A percentile compares a stretch with the other conserved stretches of the same genome.
Evolutionary conservation across 2,797 vertebrate species (phyloP).

Genomic region (Rhinogobio ventralis): DNA sequence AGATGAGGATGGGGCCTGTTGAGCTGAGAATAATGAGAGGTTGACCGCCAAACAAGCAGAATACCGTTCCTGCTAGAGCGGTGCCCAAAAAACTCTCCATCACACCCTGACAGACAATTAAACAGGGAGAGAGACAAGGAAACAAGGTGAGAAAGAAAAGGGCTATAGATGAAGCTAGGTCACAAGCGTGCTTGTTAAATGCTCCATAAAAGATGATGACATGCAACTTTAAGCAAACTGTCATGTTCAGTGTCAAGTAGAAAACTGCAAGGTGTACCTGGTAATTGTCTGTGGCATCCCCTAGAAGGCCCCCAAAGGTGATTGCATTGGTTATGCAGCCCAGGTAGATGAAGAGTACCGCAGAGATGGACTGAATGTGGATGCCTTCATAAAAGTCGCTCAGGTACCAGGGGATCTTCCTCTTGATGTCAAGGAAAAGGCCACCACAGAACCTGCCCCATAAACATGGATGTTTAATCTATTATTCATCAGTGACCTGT

Average conservation of each 20-base stretch:
- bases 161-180: neutral
- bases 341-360: conserved; percentile 97
- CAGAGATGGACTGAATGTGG: conserved; percentile 96
- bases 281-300: conserved; percentile 96
- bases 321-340: conserved; percentile 98
- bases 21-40: conserved; percentile 99
- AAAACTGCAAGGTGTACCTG: conserved; percentile 78
- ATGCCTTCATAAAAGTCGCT: conserved; percentile 95
- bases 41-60: conserved; percentile 93
- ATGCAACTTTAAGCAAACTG: conserved; percentile 45
- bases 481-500: conserved; percentile 43
- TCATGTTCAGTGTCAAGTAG: conserved; percentile 19
- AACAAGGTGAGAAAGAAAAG: neutral
- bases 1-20: conserved; percentile 98
- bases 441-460: conserved; percentile 90
- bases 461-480: conserved; percentile 32
- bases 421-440: conserved; percentile 89
- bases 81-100: conserved; percentile 99
- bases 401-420: conserved; percentile 91
- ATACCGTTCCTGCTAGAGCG: conserved; percentile 89
- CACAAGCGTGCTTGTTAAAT: neutral
- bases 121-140: neutral
- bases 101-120: conserved; percentile 82
- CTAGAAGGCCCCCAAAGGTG: conserved; percentile 94
- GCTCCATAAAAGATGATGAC: conserved; percentile 7